phyloP scores from a whole-genome alignment of 2,113 vertebrate species.

The Sturnus vulgaris region DNA sequence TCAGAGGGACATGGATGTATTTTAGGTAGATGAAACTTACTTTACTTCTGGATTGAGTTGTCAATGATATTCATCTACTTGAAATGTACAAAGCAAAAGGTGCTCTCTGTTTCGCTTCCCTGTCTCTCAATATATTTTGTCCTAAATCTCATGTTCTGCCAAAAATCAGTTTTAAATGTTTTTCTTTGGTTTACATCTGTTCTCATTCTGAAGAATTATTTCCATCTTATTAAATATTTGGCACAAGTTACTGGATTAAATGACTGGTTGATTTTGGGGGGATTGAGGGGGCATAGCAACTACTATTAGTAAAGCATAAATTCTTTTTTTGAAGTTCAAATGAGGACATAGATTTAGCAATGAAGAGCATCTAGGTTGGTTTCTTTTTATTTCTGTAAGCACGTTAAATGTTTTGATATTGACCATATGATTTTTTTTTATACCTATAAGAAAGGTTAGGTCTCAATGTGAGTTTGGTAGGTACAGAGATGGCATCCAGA shows the following conservation, averaged over 20 bases:
- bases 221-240: neutral
- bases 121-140: neutral
- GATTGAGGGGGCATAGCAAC: too few relatives aligned
- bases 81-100: neutral
- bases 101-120: neutral
- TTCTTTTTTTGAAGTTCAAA: neutral
- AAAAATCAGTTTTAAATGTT: neutral
- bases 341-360: neutral
- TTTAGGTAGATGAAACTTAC: neutral
- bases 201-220: neutral
- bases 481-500: neutral
- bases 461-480: neutral
- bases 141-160: neutral
- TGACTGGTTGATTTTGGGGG: neutral
- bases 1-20: neutral
- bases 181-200: neutral
- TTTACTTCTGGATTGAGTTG: neutral
- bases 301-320: neutral
- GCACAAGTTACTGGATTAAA: neutral
- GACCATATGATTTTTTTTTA: neutral
- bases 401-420: neutral
- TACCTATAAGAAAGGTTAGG: neutral
- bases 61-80: neutral
- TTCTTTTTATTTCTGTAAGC: neutral
- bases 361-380: neutral